Base-by-base conservation (phyloP, 2,888 invertebrate genomes). In the Gonocerus acuteangulatus region DNA sequence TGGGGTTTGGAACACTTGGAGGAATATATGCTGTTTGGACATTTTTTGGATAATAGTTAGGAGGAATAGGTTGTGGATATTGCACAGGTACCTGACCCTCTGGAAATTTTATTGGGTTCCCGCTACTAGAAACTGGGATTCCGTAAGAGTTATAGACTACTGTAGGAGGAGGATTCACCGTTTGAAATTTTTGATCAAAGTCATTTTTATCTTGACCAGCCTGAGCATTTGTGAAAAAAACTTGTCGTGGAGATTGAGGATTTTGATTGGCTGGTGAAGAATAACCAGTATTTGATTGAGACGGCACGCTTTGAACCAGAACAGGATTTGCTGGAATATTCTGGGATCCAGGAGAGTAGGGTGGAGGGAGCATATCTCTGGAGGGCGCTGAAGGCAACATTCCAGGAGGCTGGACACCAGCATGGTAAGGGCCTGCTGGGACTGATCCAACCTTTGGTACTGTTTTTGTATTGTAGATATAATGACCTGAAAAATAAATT, bases 361-460 rank as follows among this genome's bases (percentile, higher is more conserved):
- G 27, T 11, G 39, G 42, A n/a, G 39, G 54, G 16, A 39, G 54
- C 21, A 39, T 32, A 11, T 54, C 39, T n/a, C 36, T 2, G 19
- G 47, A 9, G 4, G 18, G 19, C 3, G 15, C 39, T 9, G 39
- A 21, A n/a, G 21, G 21, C 19, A 16, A 7, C 47, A 47, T 47
- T 2, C 49, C 15, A 9, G 57, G 57, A n/a, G 57, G 57, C 34
- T 57, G 57, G n/a, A 57, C 57, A 16, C 57, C 57, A 16, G 45
- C 22, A 32, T 57, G 57, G 39, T 54, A 42, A 15, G 22, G 3
- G 15, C 19, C 39, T 9, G 42, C 42, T 9, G 39, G 39, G 4
- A 27, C 9, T 4, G n/a, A 9, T 9, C 15, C n/a, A 11, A 11
- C 39, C 3, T 3, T 39, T 15, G 13, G 13, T 15, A 39, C n/a